phyloP scores from a whole-genome alignment of 2,888 invertebrate genomes.

The Ichneumon xanthorius region DNA sequence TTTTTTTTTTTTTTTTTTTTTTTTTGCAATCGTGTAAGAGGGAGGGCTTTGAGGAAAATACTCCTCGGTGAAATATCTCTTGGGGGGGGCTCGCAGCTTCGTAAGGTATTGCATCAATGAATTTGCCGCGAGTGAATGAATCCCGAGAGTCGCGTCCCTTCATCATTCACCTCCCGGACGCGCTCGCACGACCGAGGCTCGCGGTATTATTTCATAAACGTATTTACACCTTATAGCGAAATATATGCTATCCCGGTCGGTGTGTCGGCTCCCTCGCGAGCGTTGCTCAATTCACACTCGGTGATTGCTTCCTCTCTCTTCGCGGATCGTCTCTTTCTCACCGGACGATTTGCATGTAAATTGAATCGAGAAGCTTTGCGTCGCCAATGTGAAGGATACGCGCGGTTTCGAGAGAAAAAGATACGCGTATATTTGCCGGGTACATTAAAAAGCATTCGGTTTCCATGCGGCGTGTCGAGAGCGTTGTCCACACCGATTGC shows the following conservation, averaged over 20 bases:
- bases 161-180: slow-evolving; percentile 34
- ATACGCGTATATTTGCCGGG: slow-evolving; percentile 6
- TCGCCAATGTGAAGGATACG: slow-evolving; percentile 46
- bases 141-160: slow-evolving; percentile 28
- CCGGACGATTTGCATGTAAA: slow-evolving; percentile 58
- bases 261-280: not conserved
- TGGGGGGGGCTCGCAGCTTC: not conserved
- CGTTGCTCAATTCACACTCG: slow-evolving; percentile 30
- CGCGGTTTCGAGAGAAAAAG: slow-evolving; percentile 40
- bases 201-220: slow-evolving; percentile 26
- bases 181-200: not conserved
- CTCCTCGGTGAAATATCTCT: slow-evolving; percentile 20
- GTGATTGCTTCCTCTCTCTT: not conserved
- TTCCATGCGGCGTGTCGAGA: slow-evolving; percentile 50
- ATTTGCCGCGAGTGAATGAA: slow-evolving; percentile 61
- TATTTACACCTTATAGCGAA: not conserved
- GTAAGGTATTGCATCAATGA: slow-evolving; percentile 56
- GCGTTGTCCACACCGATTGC: slow-evolving; percentile 8
- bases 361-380: slow-evolving; percentile 42
- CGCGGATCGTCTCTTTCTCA: slow-evolving; percentile 1
- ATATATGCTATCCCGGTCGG: slow-evolving; percentile 1
- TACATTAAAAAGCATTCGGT: slow-evolving; percentile 42
- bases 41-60: slow-evolving; percentile 33
- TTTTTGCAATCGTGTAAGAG: slow-evolving; percentile 16
- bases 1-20: slow-evolving; percentile 3